These are phyloP conservation scores for Musca domestica DNA, from an alignment of 1,140 invertebrate genomes.

Conservation along the genomic window DNA sequence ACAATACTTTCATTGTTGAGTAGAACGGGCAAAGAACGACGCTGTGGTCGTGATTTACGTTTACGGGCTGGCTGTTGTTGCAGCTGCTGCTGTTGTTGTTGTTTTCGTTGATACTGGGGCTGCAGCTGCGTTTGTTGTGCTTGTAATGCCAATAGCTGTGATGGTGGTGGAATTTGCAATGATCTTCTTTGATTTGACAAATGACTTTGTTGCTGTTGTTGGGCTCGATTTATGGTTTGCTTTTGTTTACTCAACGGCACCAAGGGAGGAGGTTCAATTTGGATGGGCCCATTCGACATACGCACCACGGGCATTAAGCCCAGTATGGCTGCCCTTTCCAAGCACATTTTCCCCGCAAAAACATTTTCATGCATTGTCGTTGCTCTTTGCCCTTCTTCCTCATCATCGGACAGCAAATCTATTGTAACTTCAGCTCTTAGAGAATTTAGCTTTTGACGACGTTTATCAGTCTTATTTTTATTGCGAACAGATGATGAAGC, in stretches of 20 bases:
- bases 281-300: not conserved
- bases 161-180: not conserved
- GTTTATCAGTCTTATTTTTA: constrained; percentile 25
- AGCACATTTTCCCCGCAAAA: not conserved
- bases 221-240: not conserved
- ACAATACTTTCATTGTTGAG: constrained; percentile 40
- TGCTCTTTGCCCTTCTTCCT: not conserved
- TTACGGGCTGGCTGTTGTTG: constrained; percentile 26
- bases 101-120: not conserved
- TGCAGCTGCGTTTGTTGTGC: not conserved
- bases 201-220: not conserved
- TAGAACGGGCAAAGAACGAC: constrained; percentile 10
- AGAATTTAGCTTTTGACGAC: constrained; percentile 29
- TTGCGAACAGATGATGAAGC: constrained; percentile 19
- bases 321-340: constrained; percentile 9
- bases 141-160: constrained; percentile 30
- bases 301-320: constrained; percentile 17
- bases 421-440: constrained; percentile 44
- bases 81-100: constrained; percentile 24
- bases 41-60: constrained; percentile 25
- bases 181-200: not conserved
- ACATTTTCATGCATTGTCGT: not conserved
- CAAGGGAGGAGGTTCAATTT: constrained; percentile 17
- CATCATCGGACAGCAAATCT: constrained; percentile 44
- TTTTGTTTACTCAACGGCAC: not conserved